Evolutionary conservation across 2,888 invertebrate species (phyloP).

Genomic region (Drosophila imparisetae): DNA sequence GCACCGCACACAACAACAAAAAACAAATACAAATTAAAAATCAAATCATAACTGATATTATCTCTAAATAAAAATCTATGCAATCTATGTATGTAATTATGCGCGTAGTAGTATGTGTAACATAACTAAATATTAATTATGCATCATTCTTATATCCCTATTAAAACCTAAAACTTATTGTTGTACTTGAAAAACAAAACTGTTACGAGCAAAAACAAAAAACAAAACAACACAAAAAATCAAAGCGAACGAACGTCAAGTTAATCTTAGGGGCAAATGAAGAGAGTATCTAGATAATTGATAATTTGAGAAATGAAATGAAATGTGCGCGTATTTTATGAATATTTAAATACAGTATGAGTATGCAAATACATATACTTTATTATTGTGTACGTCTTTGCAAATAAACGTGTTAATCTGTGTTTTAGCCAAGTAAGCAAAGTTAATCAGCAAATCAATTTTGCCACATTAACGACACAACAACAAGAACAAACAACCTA

Average conservation of each 20-base stretch:
- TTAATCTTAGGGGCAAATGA: conserved; percentile 7
- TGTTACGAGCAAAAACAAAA: conserved; percentile 56
- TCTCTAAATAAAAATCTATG: conserved; percentile 36
- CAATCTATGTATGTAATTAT: conserved; percentile 44
- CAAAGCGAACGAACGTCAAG: conserved; percentile 36
- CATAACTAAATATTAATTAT: conserved; percentile 54
- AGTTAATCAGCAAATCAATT: conserved; percentile 34
- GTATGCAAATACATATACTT: conserved; percentile 30
- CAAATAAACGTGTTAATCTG: conserved; percentile 78
- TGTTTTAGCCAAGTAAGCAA: conserved; percentile 78
- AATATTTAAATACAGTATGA: conserved; percentile 41
- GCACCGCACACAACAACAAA: conserved; percentile 49
- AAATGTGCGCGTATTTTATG: conserved; percentile 64
- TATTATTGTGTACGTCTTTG: conserved; percentile 53
- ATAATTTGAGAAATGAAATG: conserved; percentile 24
- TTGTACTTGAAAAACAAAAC: conserved; percentile 58
- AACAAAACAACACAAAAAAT: conserved; percentile 15
- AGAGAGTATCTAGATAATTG: conserved; percentile 60
- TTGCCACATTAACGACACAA: conserved; percentile 35
- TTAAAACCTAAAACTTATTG: conserved; percentile 60
- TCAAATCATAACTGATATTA: conserved; percentile 20
- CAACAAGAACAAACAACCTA: conserved; percentile 34
- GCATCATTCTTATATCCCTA: conserved; percentile 39
- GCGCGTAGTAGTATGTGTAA: conserved; percentile 36
- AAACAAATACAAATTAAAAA: conserved; percentile 13